phyloP scores from a whole-genome alignment of 2,797 vertebrate species.

The Myotis planiceps region DNA sequence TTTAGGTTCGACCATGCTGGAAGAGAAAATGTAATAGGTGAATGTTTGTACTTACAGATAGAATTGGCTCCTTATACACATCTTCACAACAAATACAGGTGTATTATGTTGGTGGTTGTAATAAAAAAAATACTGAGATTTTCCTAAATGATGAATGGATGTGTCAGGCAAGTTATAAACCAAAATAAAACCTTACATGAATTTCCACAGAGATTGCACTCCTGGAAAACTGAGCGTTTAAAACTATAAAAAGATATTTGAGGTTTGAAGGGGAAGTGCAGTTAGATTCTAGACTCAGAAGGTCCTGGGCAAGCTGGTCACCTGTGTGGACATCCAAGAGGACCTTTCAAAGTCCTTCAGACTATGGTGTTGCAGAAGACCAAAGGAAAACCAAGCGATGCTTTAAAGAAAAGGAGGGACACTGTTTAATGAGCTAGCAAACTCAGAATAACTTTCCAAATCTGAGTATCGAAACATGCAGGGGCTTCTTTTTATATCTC shows the following conservation, averaged over 20 bases:
- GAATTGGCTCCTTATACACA: neutral
- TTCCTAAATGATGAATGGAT: neutral
- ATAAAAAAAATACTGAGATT: neutral
- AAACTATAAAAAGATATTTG: neutral
- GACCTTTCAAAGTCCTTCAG: neutral
- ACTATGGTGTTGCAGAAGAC: too few relatives aligned
- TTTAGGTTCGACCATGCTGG: neutral
- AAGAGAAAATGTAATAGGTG: neutral
- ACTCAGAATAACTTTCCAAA: too few relatives aligned
- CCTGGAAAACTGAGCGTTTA: neutral
- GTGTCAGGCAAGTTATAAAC: neutral
- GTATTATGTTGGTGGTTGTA: neutral
- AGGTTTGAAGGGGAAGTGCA: neutral
- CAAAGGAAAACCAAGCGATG: too few relatives aligned
- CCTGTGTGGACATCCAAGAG: fast-evolving
- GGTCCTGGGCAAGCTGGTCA: neutral
- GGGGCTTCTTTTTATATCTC: too few relatives aligned
- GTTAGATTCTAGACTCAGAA: neutral
- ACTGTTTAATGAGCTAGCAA: too few relatives aligned
- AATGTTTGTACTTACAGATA: neutral
- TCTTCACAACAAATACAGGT: neutral
- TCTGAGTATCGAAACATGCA: too few relatives aligned
- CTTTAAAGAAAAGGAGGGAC: too few relatives aligned
- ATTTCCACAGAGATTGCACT: neutral
- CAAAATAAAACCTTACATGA: neutral